Conservation (phyloP, 2,888 invertebrate genomes). For the Chaetogeoica ovagalla region DNA sequence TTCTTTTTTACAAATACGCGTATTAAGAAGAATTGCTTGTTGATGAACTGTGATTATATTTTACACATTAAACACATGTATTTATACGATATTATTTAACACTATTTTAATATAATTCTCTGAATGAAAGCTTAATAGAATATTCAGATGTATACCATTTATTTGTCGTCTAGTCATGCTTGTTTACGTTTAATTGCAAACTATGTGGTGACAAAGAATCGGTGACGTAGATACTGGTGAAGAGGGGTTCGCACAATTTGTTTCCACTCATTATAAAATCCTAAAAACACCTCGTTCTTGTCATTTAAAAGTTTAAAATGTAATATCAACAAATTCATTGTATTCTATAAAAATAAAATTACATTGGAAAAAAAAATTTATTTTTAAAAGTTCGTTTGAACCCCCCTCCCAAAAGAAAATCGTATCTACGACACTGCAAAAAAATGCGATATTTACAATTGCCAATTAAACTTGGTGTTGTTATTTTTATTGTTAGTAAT, state of each 20-base stretch:
- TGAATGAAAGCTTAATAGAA: constrained; percentile 26
- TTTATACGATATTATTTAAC: background rate
- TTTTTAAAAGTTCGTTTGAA: no score
- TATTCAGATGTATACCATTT: constrained; percentile 33
- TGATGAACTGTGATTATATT: constrained; percentile 24
- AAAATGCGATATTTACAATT: constrained; percentile 6
- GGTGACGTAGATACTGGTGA: no score
- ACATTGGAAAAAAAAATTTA: no score
- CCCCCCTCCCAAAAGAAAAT: no score
- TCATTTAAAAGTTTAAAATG: no score
- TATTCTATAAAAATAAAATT: no score
- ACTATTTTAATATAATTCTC: constrained; percentile 21
- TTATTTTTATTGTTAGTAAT: constrained; percentile 14
- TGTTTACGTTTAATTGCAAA: constrained; percentile 19
- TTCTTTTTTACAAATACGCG: background rate
- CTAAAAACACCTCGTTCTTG: no score
- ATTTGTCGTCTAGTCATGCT: constrained; percentile 43
- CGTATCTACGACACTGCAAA: no score
- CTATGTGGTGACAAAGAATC: constrained; percentile 21
- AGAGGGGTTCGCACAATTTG: no score
- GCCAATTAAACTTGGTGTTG: background rate
- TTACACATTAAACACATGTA: background rate
- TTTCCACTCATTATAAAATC: no score
- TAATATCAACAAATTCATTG: no score
- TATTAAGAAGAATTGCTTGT: constrained; percentile 1